A percentile compares a stretch with the other conserved stretches of the same genome.
Evolutionary conservation across 2,113 vertebrate species (phyloP).

Genomic region (Urocolius indicus): DNA sequence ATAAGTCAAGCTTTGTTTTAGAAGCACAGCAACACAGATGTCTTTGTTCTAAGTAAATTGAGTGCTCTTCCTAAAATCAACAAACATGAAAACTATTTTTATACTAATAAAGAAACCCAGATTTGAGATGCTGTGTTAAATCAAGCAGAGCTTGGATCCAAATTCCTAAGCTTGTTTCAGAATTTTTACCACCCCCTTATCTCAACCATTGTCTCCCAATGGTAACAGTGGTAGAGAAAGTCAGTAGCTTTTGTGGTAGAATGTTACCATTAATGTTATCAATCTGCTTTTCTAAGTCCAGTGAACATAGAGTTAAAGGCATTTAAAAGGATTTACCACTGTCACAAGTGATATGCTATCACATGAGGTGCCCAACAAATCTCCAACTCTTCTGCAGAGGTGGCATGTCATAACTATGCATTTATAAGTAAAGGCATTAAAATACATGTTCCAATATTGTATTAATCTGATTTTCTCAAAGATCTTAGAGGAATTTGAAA

Average conservation of each 20-base stretch:
- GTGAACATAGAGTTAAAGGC: background rate
- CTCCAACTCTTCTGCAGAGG: background rate
- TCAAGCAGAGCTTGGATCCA: background rate
- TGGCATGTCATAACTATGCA: background rate
- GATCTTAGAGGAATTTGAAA: background rate
- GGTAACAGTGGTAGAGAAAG: background rate
- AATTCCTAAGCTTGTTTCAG: background rate
- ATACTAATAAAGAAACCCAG: background rate
- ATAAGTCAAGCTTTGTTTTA: constrained; percentile 1
- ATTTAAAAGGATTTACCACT: background rate
- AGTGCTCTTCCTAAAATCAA: background rate
- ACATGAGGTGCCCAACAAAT: background rate
- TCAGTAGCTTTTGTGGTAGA: background rate
- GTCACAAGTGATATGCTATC: background rate
- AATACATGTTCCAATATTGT: background rate
- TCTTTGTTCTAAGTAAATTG: background rate
- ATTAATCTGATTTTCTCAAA: background rate
- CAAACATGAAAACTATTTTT: background rate
- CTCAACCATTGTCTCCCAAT: background rate
- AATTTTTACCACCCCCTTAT: background rate
- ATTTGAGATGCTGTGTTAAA: background rate
- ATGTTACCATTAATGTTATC: background rate
- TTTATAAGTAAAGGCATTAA: background rate
- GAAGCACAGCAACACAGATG: background rate
- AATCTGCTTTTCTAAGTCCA: background rate